Conservation (phyloP, 2,797 vertebrate species). For the Xerus rutilus region DNA sequence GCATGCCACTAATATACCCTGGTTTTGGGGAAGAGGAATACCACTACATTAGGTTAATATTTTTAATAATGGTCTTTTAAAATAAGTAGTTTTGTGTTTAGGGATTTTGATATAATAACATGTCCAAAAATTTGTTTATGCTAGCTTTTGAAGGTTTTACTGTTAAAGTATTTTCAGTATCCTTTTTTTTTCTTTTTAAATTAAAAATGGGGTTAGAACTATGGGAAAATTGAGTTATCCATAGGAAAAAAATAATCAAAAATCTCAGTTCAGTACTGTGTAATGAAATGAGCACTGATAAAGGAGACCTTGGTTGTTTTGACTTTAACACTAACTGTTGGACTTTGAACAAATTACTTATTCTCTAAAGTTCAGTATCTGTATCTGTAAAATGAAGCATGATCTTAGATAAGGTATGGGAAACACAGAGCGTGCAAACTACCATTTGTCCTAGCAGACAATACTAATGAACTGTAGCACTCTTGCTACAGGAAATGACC, state of each 20-base stretch:
- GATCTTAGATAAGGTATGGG: neutral
- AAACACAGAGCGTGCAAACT: neutral
- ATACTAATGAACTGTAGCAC: neutral
- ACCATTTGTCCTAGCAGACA: neutral
- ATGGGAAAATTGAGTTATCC: neutral
- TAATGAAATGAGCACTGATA: neutral
- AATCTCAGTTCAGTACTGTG: neutral
- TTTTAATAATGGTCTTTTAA: neutral
- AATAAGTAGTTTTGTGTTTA: neutral
- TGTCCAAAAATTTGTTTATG: neutral
- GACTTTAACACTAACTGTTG: neutral
- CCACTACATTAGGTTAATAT: neutral
- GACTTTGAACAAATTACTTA: slow-evolving; percentile 20
- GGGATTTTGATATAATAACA: neutral
- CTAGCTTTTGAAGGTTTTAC: slow-evolving; percentile 8
- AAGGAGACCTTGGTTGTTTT: neutral
- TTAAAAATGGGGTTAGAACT: neutral
- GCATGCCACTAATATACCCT: neutral
- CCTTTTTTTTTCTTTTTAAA: neutral
- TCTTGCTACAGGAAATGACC: neutral
- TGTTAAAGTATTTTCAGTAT: neutral
- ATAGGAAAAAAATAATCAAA: neutral
- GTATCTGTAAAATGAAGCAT: neutral
- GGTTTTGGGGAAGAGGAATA: neutral
- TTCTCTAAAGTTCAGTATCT: slow-evolving; percentile 14